Percentiles rank a stretch among this genome's conserved stretches.
Conservation (phyloP, 1,140 invertebrate species). For the Prorops nasuta region DNA sequence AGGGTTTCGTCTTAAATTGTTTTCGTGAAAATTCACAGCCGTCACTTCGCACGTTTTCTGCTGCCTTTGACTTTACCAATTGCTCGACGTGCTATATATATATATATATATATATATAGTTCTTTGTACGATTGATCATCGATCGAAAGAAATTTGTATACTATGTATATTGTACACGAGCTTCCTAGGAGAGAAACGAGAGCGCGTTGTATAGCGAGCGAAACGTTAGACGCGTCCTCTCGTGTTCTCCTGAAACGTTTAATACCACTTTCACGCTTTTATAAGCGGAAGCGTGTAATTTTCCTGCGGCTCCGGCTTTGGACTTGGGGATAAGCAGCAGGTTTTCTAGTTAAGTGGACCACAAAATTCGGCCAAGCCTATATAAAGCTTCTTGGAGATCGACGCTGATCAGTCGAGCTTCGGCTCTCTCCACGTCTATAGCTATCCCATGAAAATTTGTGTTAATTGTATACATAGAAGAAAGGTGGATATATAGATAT, state of each 20-base stretch:
- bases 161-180: too few relatives aligned
- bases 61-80: not conserved
- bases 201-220: too few relatives aligned
- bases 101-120: too few relatives aligned
- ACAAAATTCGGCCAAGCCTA: constrained; percentile 50
- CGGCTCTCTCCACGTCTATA: constrained; percentile 23
- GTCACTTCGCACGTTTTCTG: constrained; percentile 28
- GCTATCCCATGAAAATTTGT: too few relatives aligned
- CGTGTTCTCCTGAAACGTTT: constrained; percentile 39
- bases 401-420: constrained; percentile 40
- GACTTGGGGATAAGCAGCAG: constrained; percentile 37
- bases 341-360: constrained; percentile 54
- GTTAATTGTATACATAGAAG: too few relatives aligned
- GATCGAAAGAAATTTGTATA: too few relatives aligned
- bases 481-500: too few relatives aligned
- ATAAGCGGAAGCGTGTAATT: constrained; percentile 52
- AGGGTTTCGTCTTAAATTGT: constrained; percentile 28
- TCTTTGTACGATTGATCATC: not conserved
- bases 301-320: constrained; percentile 35
- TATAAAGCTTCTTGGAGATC: constrained; percentile 43
- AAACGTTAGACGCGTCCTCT: too few relatives aligned
- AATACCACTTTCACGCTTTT: constrained; percentile 49
- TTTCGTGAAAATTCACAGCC: constrained; percentile 24
- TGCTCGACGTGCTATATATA: too few relatives aligned
- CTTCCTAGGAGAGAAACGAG: too few relatives aligned